Evolutionary conservation across 2,113 vertebrate species (phyloP).

Genomic region (Ursus arctos): DNA sequence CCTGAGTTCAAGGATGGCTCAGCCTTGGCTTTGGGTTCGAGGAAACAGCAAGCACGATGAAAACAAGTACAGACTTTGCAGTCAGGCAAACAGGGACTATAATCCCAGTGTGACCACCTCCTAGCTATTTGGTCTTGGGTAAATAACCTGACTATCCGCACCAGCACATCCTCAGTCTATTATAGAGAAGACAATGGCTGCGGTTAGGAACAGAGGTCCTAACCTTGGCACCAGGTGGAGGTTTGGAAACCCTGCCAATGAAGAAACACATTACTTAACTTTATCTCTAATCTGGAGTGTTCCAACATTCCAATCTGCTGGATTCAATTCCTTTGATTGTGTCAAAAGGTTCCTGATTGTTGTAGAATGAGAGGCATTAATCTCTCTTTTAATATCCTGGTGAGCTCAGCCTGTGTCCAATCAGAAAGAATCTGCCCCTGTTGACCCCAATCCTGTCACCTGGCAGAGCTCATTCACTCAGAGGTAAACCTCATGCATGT

Average conservation of each 20-base stretch:
- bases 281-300: background rate
- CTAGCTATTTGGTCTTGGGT: background rate
- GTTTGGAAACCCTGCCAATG: background rate
- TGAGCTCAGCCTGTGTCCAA: background rate
- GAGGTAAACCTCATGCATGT: background rate
- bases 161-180: background rate
- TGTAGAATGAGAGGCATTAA: background rate
- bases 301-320: background rate
- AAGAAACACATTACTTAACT: background rate
- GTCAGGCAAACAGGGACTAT: background rate
- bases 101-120: background rate
- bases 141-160: background rate
- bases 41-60: background rate
- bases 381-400: constrained; percentile 22
- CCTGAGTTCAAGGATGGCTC: background rate
- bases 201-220: background rate
- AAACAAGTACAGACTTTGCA: background rate
- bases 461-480: background rate
- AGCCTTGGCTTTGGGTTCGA: background rate
- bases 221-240: accelerated
- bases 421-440: background rate
- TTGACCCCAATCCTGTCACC: background rate
- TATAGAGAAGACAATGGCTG: background rate
- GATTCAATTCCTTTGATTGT: background rate
- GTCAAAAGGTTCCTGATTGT: background rate